Base-by-base conservation (phyloP, 2,113 vertebrate genomes). In the Bucco capensis region DNA sequence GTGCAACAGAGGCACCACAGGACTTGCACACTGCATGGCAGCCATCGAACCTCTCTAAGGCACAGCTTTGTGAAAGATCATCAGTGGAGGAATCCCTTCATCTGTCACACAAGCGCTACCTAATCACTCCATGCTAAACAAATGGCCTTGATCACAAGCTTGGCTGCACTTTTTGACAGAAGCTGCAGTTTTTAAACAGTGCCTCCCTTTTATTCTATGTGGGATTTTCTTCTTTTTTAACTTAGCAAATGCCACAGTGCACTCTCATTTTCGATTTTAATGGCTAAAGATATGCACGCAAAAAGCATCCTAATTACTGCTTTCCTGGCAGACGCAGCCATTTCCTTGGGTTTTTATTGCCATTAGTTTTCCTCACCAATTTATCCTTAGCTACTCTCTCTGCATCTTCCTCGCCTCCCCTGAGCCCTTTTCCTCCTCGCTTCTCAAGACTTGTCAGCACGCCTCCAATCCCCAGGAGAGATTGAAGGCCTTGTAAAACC, bases 331-430 rank as follows among this genome's bases (percentile, higher is more conserved):
- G 96, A 97, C 94, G 72, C 95, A 96, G 97, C 92, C 97, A 96
- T 97, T 97, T 96, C 92, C 96, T 95, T 95, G 95, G 96, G 96
- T 98, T 96, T 90, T 94, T 95, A 96, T 96, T 97, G 96, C 97
- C 97, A 97, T 98, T 97, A 96, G 97, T 97, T 98, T 97, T 97
- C 96, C 96, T 97, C 96, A 93, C 97, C 96, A 93, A 97, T 97
- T 98, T 98, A 97, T 97, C 97, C 97, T 97, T 97, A 98, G 98
- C 97, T 98, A 97, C 97, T 98, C 97, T 97, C 97, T 96, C 93
- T 97, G 97, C 96, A 96, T 96, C 94, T 96, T 79, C 96, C 92
- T 73, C 33, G 89, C 93, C 94, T 98, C 97, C 97, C 97, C 87
- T 88, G 97, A 97, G 98, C 94, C 97, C 95, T 76, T n/a, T 94